Evolutionary conservation across 2,113 vertebrate species (phyloP).

Genomic region (Calidris pygmaea): DNA sequence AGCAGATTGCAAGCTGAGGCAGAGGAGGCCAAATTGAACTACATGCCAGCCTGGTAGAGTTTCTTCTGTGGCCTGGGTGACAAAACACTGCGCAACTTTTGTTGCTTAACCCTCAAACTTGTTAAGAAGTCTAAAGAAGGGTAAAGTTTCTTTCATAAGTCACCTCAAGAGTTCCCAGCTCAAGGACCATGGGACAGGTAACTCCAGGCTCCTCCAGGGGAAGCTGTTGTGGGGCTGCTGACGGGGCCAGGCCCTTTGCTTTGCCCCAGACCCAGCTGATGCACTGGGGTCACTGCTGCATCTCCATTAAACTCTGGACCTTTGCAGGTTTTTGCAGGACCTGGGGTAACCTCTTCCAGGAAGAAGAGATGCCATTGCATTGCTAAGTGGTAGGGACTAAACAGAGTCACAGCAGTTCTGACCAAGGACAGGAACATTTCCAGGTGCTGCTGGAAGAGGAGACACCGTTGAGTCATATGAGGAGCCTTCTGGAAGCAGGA

Average conservation of each 20-base stretch:
- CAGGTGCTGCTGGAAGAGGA: neutral
- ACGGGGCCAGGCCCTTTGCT: neutral
- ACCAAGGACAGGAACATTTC: neutral
- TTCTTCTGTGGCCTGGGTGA: neutral
- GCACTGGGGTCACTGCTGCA: neutral
- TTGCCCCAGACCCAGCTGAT: neutral
- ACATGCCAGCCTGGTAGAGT: neutral
- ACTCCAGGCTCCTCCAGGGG: neutral
- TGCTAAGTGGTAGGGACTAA: neutral
- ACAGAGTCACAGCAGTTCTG: rapidly evolving
- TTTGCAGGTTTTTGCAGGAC: neutral
- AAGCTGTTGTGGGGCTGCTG: neutral
- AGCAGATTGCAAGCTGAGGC: neutral
- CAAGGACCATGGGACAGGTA: neutral
- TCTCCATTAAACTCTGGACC: neutral
- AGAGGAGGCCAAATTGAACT: neutral
- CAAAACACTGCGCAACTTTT: neutral
- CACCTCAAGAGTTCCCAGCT: neutral
- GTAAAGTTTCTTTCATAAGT: neutral
- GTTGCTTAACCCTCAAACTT: neutral
- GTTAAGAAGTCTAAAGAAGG: neutral
- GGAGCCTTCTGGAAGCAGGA: neutral
- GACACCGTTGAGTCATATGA: rapidly evolving
- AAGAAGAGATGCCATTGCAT: neutral
- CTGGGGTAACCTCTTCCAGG: neutral